These are phyloP conservation scores for Phataginus tetradactyla DNA, from an alignment of 2,797 vertebrate genomes.

Conservation along the genomic window DNA sequence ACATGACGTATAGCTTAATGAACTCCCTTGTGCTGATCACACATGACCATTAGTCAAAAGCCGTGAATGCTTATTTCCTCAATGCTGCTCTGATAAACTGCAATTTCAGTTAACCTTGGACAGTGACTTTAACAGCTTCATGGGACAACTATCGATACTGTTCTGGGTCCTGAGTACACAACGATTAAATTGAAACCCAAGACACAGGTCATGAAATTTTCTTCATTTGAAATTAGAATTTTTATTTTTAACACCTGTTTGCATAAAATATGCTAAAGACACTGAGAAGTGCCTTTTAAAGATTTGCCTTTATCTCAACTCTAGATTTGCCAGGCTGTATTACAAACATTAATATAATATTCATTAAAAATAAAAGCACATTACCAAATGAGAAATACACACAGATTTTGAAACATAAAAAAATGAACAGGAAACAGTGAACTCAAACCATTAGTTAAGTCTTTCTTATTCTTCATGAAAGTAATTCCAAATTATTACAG, in stretches of 20 bases:
- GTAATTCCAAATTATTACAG: background rate
- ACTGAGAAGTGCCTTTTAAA: constrained; percentile 76
- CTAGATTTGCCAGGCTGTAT: constrained; percentile 71
- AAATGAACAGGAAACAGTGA: background rate
- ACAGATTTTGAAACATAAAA: constrained; percentile 44
- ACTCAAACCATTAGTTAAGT: background rate
- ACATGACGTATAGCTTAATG: constrained; percentile 99
- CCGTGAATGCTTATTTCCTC: constrained; percentile 99
- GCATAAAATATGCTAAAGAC: constrained; percentile 88
- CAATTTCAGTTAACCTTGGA: constrained; percentile 99
- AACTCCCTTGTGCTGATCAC: constrained; percentile 99
- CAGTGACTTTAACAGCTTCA: constrained; percentile 99
- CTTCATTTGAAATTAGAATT: constrained; percentile 93
- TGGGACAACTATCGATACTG: constrained; percentile 99
- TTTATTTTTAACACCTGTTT: constrained; percentile 91
- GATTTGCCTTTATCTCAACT: constrained; percentile 72
- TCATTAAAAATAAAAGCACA: constrained; percentile 38
- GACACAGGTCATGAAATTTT: constrained; percentile 92
- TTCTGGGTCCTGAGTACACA: constrained; percentile 90
- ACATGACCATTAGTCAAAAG: constrained; percentile 99
- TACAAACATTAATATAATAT: constrained; percentile 69
- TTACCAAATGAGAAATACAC: background rate
- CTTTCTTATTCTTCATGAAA: background rate
- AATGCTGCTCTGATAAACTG: constrained; percentile 99
- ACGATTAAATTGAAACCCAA: constrained; percentile 98